Evolutionary conservation across 2,888 invertebrate species (phyloP).

Genomic region (Barypeithes pellucidus): DNA sequence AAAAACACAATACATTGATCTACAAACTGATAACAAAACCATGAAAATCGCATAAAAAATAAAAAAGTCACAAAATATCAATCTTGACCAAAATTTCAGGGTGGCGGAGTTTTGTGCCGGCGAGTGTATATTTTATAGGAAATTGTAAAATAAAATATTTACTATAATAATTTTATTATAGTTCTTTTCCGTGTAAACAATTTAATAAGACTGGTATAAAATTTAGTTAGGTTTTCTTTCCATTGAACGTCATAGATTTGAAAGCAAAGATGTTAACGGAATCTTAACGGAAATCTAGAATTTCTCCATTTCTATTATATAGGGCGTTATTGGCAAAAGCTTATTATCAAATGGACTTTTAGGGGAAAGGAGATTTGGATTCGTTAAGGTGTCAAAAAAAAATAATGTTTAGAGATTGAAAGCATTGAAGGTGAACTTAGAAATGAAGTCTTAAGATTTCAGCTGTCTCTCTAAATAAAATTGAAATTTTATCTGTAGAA

Average conservation of each 20-base stretch:
- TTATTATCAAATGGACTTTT: constrained; percentile 53
- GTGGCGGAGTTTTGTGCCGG: no score
- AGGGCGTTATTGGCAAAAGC: constrained; percentile 36
- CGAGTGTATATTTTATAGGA: no score
- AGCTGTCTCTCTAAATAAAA: constrained; percentile 12
- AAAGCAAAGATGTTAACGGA: constrained; percentile 46
- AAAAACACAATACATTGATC: no score
- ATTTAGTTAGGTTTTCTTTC: constrained; percentile 33
- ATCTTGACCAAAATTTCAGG: no score
- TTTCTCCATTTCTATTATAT: constrained; percentile 33
- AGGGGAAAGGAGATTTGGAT: constrained; percentile 48
- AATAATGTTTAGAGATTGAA: constrained; percentile 22
- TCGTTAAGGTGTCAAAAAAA: constrained; percentile 11
- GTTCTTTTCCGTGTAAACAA: no score
- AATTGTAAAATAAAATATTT: no score
- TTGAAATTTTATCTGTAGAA: constrained; percentile 24
- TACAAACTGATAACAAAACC: no score
- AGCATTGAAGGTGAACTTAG: constrained; percentile 24
- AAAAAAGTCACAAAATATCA: no score
- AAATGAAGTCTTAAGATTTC: constrained; percentile 22
- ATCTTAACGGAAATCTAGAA: constrained; percentile 52
- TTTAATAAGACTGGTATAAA: constrained; percentile 24
- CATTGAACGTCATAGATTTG: constrained; percentile 22
- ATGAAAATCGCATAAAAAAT: no score
- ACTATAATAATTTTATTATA: no score